Conservation (phyloP, 2,797 vertebrate genomes). For the Micromesistius poutassou region DNA sequence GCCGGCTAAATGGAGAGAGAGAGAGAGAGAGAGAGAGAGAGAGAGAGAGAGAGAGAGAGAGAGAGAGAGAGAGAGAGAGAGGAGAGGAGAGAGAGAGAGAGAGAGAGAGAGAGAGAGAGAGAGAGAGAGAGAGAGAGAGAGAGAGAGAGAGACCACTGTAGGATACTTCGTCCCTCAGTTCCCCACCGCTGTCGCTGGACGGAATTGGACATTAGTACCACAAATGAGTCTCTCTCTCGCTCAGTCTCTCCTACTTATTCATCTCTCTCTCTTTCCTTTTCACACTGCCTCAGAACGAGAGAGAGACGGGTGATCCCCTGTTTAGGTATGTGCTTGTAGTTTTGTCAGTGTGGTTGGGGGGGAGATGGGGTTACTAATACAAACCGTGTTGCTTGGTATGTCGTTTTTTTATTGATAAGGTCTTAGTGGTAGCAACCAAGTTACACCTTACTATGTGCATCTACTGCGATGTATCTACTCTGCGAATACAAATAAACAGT, state of each 20-base stretch:
- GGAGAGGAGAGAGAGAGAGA: neutral
- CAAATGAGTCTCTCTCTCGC: slow-evolving; percentile 80
- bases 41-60: neutral
- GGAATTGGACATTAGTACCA: slow-evolving; percentile 98
- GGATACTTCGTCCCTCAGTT: slow-evolving; percentile 82
- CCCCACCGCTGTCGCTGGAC: slow-evolving; percentile 89
- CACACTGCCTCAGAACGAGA: neutral
- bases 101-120: neutral
- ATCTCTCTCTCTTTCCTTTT: neutral
- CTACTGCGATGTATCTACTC: no score
- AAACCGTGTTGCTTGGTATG: neutral
- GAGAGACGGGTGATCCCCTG: neutral
- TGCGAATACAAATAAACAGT: neutral
- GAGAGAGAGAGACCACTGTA: slow-evolving; percentile 51
- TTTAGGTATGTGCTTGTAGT: neutral
- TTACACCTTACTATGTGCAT: neutral
- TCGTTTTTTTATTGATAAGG: neutral
- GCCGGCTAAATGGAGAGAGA: slow-evolving; percentile 85
- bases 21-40: neutral
- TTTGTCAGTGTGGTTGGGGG: neutral
- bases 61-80: slow-evolving; percentile 8
- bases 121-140: neutral
- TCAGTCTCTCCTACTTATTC: neutral
- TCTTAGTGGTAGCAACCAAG: no score
- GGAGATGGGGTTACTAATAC: neutral